Percentiles rank a stretch among this genome's conserved stretches.
Evolutionary conservation across 2,797 vertebrate species (phyloP).

Genomic region (Peromyscus melanophrys): DNA sequence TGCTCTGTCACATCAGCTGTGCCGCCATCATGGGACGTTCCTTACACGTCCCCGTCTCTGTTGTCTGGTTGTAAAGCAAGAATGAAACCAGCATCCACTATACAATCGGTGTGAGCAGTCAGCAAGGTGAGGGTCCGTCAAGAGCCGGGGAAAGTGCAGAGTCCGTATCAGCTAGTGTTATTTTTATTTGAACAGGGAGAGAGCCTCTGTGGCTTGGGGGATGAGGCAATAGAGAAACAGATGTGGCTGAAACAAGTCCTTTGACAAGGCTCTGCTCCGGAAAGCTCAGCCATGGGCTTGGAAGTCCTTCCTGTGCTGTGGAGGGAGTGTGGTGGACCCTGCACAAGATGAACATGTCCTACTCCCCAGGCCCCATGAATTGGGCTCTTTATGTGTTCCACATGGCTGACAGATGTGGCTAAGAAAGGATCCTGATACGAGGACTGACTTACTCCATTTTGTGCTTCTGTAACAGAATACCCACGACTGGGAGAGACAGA

Average conservation of each 20-base stretch:
- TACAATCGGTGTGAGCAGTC: not conserved
- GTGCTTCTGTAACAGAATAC: not conserved
- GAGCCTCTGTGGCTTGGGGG: not conserved
- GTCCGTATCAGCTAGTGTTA: not conserved
- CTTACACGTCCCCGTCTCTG: not conserved
- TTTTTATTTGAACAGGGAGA: conserved; percentile 17
- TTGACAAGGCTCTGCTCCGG: not conserved
- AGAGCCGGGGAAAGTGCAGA: conserved; percentile 5
- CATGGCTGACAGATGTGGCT: not conserved
- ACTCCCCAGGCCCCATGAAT: not conserved
- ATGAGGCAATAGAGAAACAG: not conserved
- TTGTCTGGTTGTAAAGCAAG: conserved; percentile 7
- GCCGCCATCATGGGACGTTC: not conserved
- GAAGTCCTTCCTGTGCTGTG: not conserved
- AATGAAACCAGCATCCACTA: not conserved
- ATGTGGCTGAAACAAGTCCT: not conserved
- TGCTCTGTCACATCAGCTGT: not conserved
- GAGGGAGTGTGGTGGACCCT: not conserved
- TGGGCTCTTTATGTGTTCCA: not conserved
- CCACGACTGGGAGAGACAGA: not conserved
- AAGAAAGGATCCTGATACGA: not conserved
- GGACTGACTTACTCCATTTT: not conserved
- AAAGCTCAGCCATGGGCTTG: not conserved
- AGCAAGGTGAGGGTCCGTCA: not conserved
- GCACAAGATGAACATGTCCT: not conserved